phyloP scores from a whole-genome alignment of 2,797 vertebrate species.

The Heteromormyrus szaboi region DNA sequence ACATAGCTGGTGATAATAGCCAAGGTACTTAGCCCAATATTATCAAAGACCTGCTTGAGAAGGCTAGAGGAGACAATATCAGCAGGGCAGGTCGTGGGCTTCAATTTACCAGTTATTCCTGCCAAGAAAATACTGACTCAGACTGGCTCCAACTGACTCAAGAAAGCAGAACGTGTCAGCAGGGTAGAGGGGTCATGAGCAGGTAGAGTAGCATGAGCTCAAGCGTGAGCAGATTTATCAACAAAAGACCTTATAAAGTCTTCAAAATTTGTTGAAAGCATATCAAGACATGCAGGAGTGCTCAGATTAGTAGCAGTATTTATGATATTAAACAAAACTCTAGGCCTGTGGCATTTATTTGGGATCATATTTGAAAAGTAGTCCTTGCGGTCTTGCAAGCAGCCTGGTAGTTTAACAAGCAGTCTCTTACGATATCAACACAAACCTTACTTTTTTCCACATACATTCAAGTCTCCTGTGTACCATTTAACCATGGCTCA shows the following conservation, averaged over 20 bases:
- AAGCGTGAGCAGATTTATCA: neutral
- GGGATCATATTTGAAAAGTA: neutral
- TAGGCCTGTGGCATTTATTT: neutral
- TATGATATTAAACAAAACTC: neutral
- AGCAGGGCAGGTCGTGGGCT: neutral
- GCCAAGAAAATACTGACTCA: too few relatives aligned
- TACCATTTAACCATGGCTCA: neutral
- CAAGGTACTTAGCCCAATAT: too few relatives aligned
- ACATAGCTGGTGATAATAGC: too few relatives aligned
- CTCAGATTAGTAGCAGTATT: neutral
- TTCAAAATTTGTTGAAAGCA: neutral
- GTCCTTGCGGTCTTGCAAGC: neutral
- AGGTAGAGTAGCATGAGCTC: neutral
- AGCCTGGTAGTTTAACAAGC: neutral
- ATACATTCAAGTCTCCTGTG: neutral
- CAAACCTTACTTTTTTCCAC: neutral
- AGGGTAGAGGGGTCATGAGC: neutral
- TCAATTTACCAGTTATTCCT: neutral
- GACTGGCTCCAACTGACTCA: neutral
- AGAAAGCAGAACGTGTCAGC: neutral
- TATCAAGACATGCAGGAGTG: neutral
- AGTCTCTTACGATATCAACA: neutral
- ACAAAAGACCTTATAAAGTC: neutral
- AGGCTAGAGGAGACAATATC: neutral
- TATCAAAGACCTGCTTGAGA: too few relatives aligned